Evolutionary conservation across 1,140 invertebrate genomes (phyloP), one percentile per base, ranked within the genome.

Genomic region (Tetraneura akinire): DNA sequence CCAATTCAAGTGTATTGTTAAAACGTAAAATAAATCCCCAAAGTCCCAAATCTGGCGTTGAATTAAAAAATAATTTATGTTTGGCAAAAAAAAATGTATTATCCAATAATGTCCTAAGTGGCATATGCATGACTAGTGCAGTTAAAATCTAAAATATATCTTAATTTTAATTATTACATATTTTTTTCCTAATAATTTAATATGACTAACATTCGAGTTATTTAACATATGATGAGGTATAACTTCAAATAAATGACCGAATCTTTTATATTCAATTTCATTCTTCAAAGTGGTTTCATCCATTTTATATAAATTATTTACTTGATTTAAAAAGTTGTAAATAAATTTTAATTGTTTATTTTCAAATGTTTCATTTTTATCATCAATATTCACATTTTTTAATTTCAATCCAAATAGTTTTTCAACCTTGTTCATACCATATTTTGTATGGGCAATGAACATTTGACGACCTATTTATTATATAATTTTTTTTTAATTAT

Each of bases 1-100:
- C 9, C 11, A 78, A 10, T 45, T 47, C 18, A 29, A 0, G 3
- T 60, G 21, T 8, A 16, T 78, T 60, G 16, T 62, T 78, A 5
- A 78, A 78, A 0, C 74, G 53, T 47, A 47, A 60, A 78, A 78
- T 78, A 45, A 18, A 78, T 13, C 47, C 37, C 74, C 74, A 78
- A 45, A 62, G 37, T 13, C 53, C 74, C 16, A 26, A 16, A 16
- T 29, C n/a, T 5, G 74, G 37, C 45, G 74, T 11, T 49, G 9
- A 26, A 45, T 60, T 60, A 5, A 3, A 4, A 78, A 78, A 78
- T 78, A 78, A 62, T 57, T 32, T 45, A 26, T 60, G n/a, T 78
- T 47, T 78, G 18, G 74, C 29, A 45, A 78, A 78, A 57, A 18
- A 29, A 4, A 78, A 47, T 45, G 74, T 78, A 14, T 60, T 60